Conservation (phyloP, 2,797 vertebrate species). For the Alectoris magna region DNA sequence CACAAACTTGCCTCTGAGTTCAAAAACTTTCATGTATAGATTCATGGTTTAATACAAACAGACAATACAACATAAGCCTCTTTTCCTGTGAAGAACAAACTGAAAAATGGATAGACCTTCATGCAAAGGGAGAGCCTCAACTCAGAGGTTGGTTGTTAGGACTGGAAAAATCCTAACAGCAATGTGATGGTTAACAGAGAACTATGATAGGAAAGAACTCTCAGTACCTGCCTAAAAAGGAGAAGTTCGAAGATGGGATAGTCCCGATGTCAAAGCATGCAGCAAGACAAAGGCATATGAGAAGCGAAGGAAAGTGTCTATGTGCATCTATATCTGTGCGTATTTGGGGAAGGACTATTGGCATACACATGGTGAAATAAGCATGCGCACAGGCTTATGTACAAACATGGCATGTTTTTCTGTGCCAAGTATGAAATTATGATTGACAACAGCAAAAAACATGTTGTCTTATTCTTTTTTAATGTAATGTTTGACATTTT, state of each 20-base stretch:
- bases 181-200: neutral
- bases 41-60: neutral
- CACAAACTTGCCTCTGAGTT: neutral
- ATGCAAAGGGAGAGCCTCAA: neutral
- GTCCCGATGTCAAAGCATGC: neutral
- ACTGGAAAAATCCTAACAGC: neutral
- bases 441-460: constrained; percentile 19
- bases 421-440: constrained; percentile 5
- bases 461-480: neutral
- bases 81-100: neutral
- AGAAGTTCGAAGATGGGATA: neutral
- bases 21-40: neutral
- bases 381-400: neutral
- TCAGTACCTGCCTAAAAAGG: neutral
- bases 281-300: neutral
- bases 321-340: neutral
- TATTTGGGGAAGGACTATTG: neutral
- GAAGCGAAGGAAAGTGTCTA: neutral
- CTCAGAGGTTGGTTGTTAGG: neutral
- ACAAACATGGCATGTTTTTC: neutral
- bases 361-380: neutral
- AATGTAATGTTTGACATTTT: neutral
- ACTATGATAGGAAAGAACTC: neutral
- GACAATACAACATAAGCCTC: neutral
- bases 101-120: neutral